A percentile compares a stretch with the other conserved stretches of the same genome.
Evolutionary conservation across 2,888 invertebrate genomes (phyloP).

Genomic region (Penaeus monodon): DNA sequence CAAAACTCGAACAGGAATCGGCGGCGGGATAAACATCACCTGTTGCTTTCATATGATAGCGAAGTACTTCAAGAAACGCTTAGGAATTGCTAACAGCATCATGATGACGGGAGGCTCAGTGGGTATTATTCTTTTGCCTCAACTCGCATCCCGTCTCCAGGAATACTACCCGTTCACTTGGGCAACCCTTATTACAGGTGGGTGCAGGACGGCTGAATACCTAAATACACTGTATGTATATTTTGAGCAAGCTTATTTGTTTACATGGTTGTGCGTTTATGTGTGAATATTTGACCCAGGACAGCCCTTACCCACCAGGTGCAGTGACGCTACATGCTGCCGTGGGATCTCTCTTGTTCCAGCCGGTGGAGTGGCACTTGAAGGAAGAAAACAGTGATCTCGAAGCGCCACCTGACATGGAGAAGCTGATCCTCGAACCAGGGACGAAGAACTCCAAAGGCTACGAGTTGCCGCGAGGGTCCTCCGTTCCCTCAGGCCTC

Average conservation of each 20-base stretch:
- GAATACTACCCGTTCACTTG: constrained; percentile 25
- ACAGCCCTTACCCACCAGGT: neutral
- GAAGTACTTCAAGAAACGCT: constrained; percentile 31
- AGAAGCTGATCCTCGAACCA: neutral
- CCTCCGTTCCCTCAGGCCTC: constrained; percentile 24
- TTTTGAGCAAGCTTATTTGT: neutral
- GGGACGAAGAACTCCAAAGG: neutral
- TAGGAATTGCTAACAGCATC: constrained; percentile 40
- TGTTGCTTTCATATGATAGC: constrained; percentile 32
- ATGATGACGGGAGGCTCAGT: constrained; percentile 39
- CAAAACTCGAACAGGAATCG: constrained; percentile 15
- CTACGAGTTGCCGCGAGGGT: neutral
- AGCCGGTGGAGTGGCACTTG: constrained; percentile 36
- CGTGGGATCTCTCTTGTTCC: constrained; percentile 18
- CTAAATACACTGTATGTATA: too few relatives aligned
- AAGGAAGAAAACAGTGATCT: neutral
- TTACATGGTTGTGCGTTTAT: neutral
- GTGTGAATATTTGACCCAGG: neutral
- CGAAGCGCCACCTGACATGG: neutral
- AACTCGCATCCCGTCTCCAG: constrained; percentile 32
- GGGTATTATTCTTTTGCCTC: constrained; percentile 29
- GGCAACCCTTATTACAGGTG: constrained; percentile 30
- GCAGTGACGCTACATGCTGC: constrained; percentile 10
- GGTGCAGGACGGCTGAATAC: neutral
- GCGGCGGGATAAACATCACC: constrained; percentile 32